Percentiles rank a stretch among this genome's conserved stretches.
Evolutionary conservation across 2,797 vertebrate genomes (phyloP).

Genomic region (Oreochromis grahami): DNA sequence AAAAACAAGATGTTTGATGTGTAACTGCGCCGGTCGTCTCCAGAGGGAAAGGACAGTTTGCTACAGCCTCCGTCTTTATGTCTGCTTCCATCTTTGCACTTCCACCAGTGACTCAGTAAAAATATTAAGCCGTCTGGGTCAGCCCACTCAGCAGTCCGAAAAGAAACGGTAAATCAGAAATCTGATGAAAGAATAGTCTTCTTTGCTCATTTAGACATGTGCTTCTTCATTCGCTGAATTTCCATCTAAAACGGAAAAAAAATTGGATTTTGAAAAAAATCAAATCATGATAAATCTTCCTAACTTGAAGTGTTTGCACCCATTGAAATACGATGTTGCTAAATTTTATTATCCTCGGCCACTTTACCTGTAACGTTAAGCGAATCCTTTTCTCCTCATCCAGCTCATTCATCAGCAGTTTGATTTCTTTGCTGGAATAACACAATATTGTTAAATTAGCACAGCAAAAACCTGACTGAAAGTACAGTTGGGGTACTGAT

Average conservation of each 20-base stretch:
- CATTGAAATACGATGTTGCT: not conserved
- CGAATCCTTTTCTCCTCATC: constrained; percentile 98
- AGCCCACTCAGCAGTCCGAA: not conserved
- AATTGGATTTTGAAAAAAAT: not conserved
- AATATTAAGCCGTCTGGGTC: not conserved
- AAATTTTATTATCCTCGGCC: not conserved
- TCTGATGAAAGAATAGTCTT: not conserved
- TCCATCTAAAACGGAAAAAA: constrained; percentile 81
- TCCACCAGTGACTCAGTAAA: not conserved
- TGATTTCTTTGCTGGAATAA: constrained; percentile 90
- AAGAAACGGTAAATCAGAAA: not conserved
- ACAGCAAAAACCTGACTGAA: not conserved
- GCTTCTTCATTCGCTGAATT: constrained; percentile 94
- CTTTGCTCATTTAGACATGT: constrained; percentile 82
- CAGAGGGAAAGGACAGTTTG: not conserved
- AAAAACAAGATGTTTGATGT: not conserved
- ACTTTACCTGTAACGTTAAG: constrained; percentile 88
- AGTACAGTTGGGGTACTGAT: not conserved
- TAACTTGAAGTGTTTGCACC: not conserved
- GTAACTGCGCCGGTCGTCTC: not conserved
- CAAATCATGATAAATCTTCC: not conserved
- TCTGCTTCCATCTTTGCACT: not conserved
- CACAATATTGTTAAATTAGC: not conserved
- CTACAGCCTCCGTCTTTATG: not conserved
- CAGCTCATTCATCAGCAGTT: constrained; percentile 91